Evolutionary conservation across 2,888 invertebrate species (phyloP), one percentile per base, ranked within the genome.

Genomic region (Drosophila nigricruria): DNA sequence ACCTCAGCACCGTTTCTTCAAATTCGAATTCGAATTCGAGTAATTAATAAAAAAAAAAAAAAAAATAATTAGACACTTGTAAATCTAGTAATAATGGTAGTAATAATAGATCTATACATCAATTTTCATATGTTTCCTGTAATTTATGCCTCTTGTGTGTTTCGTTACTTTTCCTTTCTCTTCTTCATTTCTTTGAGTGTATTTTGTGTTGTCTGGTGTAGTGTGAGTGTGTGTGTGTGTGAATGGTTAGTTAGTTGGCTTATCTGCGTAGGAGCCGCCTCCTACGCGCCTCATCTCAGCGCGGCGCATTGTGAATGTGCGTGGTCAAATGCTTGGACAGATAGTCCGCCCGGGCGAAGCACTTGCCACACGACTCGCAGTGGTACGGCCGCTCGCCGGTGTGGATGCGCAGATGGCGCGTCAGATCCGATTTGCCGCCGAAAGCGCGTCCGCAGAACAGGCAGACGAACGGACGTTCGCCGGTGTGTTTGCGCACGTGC

Each of bases 351-450:
- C 97, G 94, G 30, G 97, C 97, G 93, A 97, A 97, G 92, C 97
- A 97, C 93, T 97, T 97, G 79, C 97, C 97, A 93, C 97, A 97
- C 92, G 97, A 97, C 93, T 97, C 97, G 93, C 97, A 97, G 92
- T 97, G 97, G 93, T 97, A 97, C 36, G 97, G 97, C 71, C 97
- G 94, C 93, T 97, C 97, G 42, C 97, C 97, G 14, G 97, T 97
- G 92, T 97, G 97, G 78, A 97, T 97, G 78, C 97, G 95, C 76
- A 97, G 94, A 92, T 97, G 97, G 32, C 97, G 95, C 20, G 97
- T 97, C 82, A 97, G 93, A 91, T 97, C 97, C 91, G 97, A 97
- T 93, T 97, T 97, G 30, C 97, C 97, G 5, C 97, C 97, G 90
- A 97, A 97, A 25, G 97, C 97, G 30, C 97, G 94, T 0, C 97